These are phyloP conservation scores for Rhamphomyia laevipes DNA, from an alignment of 2,888 invertebrate genomes.

Conservation along the genomic window DNA sequence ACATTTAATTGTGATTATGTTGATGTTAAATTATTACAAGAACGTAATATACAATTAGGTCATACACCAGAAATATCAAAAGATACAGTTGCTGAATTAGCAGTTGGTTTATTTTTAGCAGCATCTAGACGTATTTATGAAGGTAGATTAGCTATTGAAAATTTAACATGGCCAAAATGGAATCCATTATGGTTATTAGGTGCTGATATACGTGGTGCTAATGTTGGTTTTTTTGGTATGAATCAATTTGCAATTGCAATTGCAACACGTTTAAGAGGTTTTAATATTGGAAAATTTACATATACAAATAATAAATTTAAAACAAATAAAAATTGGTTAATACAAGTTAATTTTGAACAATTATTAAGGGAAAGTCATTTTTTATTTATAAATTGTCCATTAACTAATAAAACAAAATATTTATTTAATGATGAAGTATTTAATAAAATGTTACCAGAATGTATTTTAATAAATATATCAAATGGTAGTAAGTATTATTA, in stretches of 20 bases:
- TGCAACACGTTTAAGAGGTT: conserved; percentile 57
- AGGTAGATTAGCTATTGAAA: conserved; percentile 51
- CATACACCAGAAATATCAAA: conserved; percentile 67
- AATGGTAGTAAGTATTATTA: conserved; percentile 41
- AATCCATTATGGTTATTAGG: conserved; percentile 60
- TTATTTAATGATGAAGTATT: conserved; percentile 57
- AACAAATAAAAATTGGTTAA: conserved; percentile 52
- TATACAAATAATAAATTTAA: conserved; percentile 47
- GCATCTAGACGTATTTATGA: conserved; percentile 69
- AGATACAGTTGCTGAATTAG: conserved; percentile 69
- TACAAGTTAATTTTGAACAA: conserved; percentile 50
- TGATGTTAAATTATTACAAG: conserved; percentile 57
- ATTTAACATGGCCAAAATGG: conserved; percentile 19
- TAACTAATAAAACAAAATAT: conserved; percentile 51
- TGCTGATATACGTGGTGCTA: conserved; percentile 61
- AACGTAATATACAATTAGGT: conserved; percentile 61
- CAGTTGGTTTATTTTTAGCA: conserved; percentile 61
- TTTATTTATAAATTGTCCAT: conserved; percentile 51
- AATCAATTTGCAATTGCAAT: conserved; percentile 69
- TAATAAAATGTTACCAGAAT: conserved; percentile 57
- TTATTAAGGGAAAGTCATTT: conserved; percentile 60
- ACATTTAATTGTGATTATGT: conserved; percentile 81
- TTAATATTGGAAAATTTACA: conserved; percentile 56
- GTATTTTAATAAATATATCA: conserved; percentile 61
- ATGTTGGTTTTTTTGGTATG: conserved; percentile 74